Conservation (phyloP, 2,113 vertebrate species). For the Lagopus leucura region DNA sequence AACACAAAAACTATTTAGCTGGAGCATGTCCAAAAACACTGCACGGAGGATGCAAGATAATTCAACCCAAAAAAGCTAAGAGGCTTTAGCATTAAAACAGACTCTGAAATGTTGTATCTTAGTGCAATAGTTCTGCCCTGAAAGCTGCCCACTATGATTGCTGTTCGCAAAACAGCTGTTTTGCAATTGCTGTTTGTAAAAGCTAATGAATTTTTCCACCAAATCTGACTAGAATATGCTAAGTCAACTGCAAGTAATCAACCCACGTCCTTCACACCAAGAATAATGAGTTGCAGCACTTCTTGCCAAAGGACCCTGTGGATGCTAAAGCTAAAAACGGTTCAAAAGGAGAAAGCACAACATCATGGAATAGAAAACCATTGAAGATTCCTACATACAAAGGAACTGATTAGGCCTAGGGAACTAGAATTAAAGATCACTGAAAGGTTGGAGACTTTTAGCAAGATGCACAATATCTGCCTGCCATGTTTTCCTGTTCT, state of each 20-base stretch:
- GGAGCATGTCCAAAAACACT: not conserved
- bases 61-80: conserved; percentile 63
- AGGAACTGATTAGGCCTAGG: not conserved
- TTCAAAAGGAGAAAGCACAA: not conserved
- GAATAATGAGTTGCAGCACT: not conserved
- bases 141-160: not conserved
- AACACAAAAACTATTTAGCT: not conserved
- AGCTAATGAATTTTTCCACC: not conserved
- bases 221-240: not conserved
- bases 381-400: not conserved
- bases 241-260: not conserved
- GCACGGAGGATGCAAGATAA: conserved; percentile 21
- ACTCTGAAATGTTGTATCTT: conserved; percentile 31
- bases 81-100: conserved; percentile 57
- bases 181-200: too few relatives aligned
- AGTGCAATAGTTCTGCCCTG: conserved; percentile 11
- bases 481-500: not conserved
- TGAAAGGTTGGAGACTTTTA: not conserved
- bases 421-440: not conserved
- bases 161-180: too few relatives aligned
- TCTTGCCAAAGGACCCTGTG: not conserved
- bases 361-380: not conserved
- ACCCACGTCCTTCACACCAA: not conserved
- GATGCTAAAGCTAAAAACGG: not conserved
- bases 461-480: not conserved